Evolutionary conservation across 2,888 invertebrate genomes (phyloP).

Genomic region (Rhopalosiphum nymphaeae): DNA sequence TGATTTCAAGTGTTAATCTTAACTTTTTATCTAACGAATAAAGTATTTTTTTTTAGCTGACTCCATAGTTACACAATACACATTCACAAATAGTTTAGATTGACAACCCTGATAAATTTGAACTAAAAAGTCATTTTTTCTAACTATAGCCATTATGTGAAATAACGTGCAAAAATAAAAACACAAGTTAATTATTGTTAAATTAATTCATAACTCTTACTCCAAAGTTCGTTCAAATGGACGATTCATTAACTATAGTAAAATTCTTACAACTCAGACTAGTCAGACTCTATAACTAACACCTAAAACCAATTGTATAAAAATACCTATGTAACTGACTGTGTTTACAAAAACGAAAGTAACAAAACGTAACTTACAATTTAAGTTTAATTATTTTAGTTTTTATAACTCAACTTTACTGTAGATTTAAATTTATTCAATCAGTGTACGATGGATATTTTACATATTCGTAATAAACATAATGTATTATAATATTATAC

Average conservation of each 20-base stretch:
- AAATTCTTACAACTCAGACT: background rate
- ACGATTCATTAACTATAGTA: background rate
- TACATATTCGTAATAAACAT: background rate
- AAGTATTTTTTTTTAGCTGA: background rate
- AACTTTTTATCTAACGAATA: background rate
- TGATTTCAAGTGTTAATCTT: background rate
- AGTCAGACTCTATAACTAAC: background rate
- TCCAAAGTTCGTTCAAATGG: background rate
- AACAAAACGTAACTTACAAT: background rate
- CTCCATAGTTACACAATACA: background rate
- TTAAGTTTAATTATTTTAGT: background rate
- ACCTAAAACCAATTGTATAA: background rate
- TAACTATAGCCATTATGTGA: no score
- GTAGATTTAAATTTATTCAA: background rate
- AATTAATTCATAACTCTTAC: background rate
- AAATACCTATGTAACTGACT: background rate
- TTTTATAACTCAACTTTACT: background rate
- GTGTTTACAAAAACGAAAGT: background rate
- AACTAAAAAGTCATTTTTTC: background rate
- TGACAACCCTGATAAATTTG: background rate
- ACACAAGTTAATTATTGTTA: background rate
- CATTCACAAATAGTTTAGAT: background rate
- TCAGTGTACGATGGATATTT: background rate
- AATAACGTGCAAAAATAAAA: background rate
- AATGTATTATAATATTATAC: background rate